phyloP scores from a whole-genome alignment of 2,888 invertebrate genomes.

The Ochropleura plecta region DNA sequence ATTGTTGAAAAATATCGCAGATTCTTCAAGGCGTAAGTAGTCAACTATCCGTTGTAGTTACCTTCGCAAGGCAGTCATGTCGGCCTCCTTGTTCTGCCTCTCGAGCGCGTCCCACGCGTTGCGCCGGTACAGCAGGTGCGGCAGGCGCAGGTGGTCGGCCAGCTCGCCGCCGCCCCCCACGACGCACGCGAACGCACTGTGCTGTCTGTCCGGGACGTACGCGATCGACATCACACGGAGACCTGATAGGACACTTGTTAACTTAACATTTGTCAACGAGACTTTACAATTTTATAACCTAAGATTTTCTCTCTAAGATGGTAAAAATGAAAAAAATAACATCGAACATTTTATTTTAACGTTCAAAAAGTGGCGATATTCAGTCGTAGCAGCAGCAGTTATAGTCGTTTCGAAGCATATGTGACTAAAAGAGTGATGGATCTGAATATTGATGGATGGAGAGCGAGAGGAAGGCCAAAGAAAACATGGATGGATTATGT shows the following conservation, averaged over 20 bases:
- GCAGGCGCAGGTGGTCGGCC: constrained; percentile 96
- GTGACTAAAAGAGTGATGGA: too few relatives aligned
- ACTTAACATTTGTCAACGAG: not conserved
- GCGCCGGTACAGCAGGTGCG: constrained; percentile 95
- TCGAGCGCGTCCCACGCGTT: constrained; percentile 90
- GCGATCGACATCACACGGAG: constrained; percentile 96
- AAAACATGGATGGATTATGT: too few relatives aligned
- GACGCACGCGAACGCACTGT: constrained; percentile 96
- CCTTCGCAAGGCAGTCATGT: constrained; percentile 85
- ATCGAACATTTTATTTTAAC: not conserved
- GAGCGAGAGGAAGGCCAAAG: too few relatives aligned
- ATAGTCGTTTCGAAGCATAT: too few relatives aligned
- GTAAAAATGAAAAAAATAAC: too few relatives aligned
- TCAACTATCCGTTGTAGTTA: constrained; percentile 46
- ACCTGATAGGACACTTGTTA: constrained; percentile 83
- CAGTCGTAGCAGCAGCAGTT: not conserved
- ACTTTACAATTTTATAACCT: not conserved
- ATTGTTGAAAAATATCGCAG: not conserved
- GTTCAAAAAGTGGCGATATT: not conserved
- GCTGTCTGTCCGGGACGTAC: constrained; percentile 95
- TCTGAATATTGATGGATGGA: too few relatives aligned
- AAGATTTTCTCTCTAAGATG: too few relatives aligned
- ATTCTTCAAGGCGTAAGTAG: not conserved
- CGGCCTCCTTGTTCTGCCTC: constrained; percentile 84
- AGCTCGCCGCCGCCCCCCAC: constrained; percentile 97